phyloP scores from a whole-genome alignment of 2,888 invertebrate genomes.

The Conistra vaccinii region DNA sequence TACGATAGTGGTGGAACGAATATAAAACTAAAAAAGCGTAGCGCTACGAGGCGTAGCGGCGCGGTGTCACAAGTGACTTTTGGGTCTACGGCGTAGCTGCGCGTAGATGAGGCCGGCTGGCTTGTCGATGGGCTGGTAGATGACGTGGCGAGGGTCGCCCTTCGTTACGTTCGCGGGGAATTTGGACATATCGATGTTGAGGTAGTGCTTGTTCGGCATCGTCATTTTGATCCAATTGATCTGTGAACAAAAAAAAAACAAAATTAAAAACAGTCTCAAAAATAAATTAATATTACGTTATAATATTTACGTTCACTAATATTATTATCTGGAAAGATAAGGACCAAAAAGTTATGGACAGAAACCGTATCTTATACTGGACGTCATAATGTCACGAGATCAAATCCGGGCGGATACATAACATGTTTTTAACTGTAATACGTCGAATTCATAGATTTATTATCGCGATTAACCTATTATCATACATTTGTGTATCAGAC shows the following conservation, averaged over 20 bases:
- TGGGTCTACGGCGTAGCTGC: slow-evolving; percentile 92
- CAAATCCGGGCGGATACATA: slow-evolving; percentile 38
- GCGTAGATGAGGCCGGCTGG: slow-evolving; percentile 95
- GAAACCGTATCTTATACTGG: slow-evolving; percentile 2
- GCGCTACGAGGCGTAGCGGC: slow-evolving; percentile 78
- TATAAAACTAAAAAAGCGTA: slow-evolving; percentile 52
- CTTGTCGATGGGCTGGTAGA: slow-evolving; percentile 94
- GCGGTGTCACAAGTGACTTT: slow-evolving; percentile 89
- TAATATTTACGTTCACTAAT: not conserved
- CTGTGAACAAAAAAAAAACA: slow-evolving; percentile 80
- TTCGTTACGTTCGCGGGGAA: slow-evolving; percentile 92
- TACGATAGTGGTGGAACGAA: slow-evolving; percentile 50
- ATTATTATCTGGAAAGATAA: slow-evolving; percentile 1
- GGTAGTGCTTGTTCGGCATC: slow-evolving; percentile 96
- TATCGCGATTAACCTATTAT: slow-evolving; percentile 23
- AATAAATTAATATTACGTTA: not conserved
- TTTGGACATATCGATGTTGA: slow-evolving; percentile 93
- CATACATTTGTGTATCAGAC: slow-evolving; percentile 4
- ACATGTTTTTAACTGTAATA: slow-evolving; percentile 7
- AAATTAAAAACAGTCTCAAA: not conserved
- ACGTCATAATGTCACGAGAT: slow-evolving; percentile 35
- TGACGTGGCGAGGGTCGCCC: slow-evolving; percentile 92
- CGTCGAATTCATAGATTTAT: slow-evolving; percentile 6
- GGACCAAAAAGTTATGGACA: not conserved
- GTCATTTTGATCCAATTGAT: slow-evolving; percentile 93